Evolutionary conservation across 2,888 invertebrate species (phyloP).

Genomic region (Spisula solida): DNA sequence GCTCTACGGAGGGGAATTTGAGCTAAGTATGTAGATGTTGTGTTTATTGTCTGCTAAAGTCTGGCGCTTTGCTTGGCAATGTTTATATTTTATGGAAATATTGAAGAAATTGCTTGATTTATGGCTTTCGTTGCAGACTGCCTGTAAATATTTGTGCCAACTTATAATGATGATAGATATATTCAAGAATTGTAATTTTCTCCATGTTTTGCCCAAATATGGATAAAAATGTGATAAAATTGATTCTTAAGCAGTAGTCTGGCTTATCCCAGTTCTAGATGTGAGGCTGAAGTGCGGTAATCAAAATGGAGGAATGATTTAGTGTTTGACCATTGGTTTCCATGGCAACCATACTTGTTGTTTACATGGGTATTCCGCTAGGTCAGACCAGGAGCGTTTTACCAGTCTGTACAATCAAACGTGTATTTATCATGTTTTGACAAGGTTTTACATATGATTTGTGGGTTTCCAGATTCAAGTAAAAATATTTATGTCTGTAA

Average conservation of each 20-base stretch:
- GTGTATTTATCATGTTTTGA: background rate
- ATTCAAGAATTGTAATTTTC: conserved; percentile 54
- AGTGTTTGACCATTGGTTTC: conserved; percentile 22
- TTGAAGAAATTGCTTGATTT: conserved; percentile 64
- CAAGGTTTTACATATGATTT: background rate
- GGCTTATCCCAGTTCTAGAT: conserved; percentile 32
- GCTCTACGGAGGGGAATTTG: conserved; percentile 5
- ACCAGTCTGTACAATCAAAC: background rate
- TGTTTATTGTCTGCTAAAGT: conserved; percentile 58
- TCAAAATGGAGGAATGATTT: conserved; percentile 30
- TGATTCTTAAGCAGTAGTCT: conserved; percentile 39
- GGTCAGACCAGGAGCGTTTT: background rate
- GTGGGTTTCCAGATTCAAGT: background rate
- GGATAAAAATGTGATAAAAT: conserved; percentile 47
- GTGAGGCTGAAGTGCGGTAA: background rate
- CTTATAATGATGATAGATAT: conserved; percentile 66
- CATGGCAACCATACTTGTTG: background rate
- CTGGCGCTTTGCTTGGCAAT: conserved; percentile 50
- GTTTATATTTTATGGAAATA: conserved; percentile 66
- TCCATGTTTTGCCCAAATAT: conserved; percentile 53
- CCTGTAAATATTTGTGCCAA: conserved; percentile 60
- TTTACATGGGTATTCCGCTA: conserved; percentile 10
- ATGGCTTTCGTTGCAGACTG: conserved; percentile 58
- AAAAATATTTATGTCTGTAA: background rate
- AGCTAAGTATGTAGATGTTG: conserved; percentile 46